These are phyloP conservation scores for Chrysolina americana DNA, from an alignment of 2,888 invertebrate species.

Conservation along the genomic window DNA sequence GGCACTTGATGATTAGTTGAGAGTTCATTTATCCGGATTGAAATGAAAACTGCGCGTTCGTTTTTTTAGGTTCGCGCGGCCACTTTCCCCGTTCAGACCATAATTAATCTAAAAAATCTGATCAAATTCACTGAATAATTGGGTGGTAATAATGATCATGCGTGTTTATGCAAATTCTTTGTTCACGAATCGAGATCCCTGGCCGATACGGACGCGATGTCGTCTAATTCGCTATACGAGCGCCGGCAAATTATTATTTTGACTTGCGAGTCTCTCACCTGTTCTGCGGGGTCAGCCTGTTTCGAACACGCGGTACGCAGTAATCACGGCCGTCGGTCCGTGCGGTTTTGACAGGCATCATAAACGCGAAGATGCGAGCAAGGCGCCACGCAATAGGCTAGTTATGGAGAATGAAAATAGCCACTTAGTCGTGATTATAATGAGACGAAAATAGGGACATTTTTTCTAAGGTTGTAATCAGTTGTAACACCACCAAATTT, in stretches of 20 bases:
- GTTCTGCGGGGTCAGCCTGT: slow-evolving; percentile 7
- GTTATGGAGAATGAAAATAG: background rate
- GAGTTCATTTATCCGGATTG: too few species aligned
- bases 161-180: slow-evolving; percentile 41
- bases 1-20: too few species aligned
- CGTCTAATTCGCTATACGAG: slow-evolving; percentile 16
- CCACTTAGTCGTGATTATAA: background rate
- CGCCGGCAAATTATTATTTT: slow-evolving; percentile 17
- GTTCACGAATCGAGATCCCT: slow-evolving; percentile 40
- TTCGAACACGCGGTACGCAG: background rate
- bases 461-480: too few species aligned
- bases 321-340: background rate
- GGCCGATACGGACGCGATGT: slow-evolving; percentile 23
- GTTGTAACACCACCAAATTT: too few species aligned
- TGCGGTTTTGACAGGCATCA: background rate
- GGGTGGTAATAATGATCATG: slow-evolving; percentile 37
- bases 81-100: background rate
- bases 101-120: background rate
- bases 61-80: background rate
- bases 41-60: background rate
- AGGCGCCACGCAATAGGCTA: background rate
- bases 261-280: slow-evolving; percentile 12
- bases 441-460: too few species aligned
- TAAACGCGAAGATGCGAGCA: background rate
- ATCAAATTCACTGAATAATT: slow-evolving; percentile 22